Conservation (phyloP, 2,797 vertebrate genomes). For the Labeo calbasu region DNA sequence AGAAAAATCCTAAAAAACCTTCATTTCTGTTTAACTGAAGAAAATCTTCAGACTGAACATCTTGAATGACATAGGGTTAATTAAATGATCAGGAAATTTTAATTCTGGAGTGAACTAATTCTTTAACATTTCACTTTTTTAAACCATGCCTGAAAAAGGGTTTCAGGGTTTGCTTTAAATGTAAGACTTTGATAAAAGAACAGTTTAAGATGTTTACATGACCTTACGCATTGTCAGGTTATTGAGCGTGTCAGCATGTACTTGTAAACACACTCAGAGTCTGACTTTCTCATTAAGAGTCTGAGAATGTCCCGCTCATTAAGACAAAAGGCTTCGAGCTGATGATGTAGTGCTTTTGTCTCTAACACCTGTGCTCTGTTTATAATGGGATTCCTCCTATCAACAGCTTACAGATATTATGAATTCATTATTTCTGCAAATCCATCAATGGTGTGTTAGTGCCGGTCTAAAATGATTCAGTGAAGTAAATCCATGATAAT, state of each 20-base stretch:
- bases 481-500: conserved; percentile 10
- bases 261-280: background rate
- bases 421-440: conserved; percentile 34
- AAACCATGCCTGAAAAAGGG: background rate
- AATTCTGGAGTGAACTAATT: no score
- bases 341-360: conserved; percentile 14
- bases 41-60: no score
- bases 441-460: conserved; percentile 9
- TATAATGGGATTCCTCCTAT: conserved; percentile 26
- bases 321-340: conserved; percentile 17
- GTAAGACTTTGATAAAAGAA: background rate
- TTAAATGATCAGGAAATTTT: no score
- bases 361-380: background rate
- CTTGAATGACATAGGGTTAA: no score
- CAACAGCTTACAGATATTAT: conserved; percentile 23
- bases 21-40: no score
- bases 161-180: background rate
- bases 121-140: background rate
- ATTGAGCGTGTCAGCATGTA: background rate
- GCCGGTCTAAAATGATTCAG: conserved; percentile 16
- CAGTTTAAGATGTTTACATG: background rate
- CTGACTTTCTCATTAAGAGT: conserved; percentile 3
- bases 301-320: background rate
- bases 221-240: background rate
- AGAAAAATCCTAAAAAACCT: no score